phyloP scores from a whole-genome alignment of 2,797 vertebrate species.

The Parambassis ranga region DNA sequence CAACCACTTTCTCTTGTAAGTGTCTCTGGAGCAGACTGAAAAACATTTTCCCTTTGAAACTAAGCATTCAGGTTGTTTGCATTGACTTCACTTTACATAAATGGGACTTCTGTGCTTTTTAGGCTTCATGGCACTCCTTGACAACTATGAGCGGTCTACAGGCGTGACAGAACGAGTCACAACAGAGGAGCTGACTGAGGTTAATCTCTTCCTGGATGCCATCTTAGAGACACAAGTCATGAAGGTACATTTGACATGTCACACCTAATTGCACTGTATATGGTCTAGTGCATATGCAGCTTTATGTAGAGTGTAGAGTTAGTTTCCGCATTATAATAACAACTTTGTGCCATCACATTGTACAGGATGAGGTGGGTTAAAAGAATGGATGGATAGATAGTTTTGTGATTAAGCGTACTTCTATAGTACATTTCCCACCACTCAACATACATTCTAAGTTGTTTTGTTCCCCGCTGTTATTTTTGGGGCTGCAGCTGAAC shows the following conservation, averaged over 20 bases:
- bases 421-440: not conserved
- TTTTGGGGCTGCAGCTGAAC: constrained; percentile 17
- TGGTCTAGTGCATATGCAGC: too few relatives aligned
- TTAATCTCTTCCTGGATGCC: constrained; percentile 83
- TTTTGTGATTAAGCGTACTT: too few relatives aligned
- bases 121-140: constrained; percentile 85
- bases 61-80: not conserved
- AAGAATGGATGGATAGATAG: too few relatives aligned
- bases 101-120: not conserved
- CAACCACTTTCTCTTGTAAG: constrained; percentile 81
- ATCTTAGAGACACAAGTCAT: constrained; percentile 85
- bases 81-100: not conserved
- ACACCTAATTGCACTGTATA: not conserved
- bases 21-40: not conserved
- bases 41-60: not conserved
- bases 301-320: too few relatives aligned
- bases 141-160: constrained; percentile 87
- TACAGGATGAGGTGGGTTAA: too few relatives aligned
- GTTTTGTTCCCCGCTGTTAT: not conserved
- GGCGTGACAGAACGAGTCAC: constrained; percentile 83
- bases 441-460: not conserved
- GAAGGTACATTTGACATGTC: constrained; percentile 75
- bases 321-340: too few relatives aligned
- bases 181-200: constrained; percentile 81
- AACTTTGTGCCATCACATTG: too few relatives aligned